Base-by-base conservation (phyloP, 1,140 invertebrate species). In the Cherax quadricarinatus region DNA sequence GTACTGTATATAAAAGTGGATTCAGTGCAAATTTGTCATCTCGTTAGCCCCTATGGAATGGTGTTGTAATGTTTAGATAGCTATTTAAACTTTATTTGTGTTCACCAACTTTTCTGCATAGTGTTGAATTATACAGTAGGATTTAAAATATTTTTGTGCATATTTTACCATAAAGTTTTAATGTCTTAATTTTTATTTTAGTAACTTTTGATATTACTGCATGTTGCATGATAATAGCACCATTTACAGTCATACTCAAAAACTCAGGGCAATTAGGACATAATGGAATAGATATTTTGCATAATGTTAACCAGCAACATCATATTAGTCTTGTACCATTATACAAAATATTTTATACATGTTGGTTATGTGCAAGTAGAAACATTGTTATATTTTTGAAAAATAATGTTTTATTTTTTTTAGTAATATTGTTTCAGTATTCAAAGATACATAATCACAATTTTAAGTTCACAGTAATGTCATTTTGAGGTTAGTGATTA, bases 41-140 rank as follows among this genome's bases (percentile, higher is more conserved):
- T 91, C 83, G 51, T 73, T 62, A 86, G 89, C 89, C 89, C 89
- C 89, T 91, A 83, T 91, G 89, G 75, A 91, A 86, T 91, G 89
- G 89, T 86, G 51, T 62, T 91, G 89, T 91, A 91, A 66, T 81
- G n/a, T 81, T 80, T 84, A 91, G 73, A 80, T 86, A 91, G 73
- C 84, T 62, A 53, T 79, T 79, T 91, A 62, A 91, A 91, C 81
- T 83, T 82, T 80, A 80, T 86, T 91, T 91, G 57, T 91, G 89
- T 91, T 91, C 89, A 91, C 89, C 89, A 86, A 60, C 83, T 91
- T 83, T 91, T 91, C 89, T 91, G 89, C 83, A 91, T 91, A 91
- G 24, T 85, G 24, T 91, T 91, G 51, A 91, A 73, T 86, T 73
- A 86, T 83, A 91, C 48, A 66, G 89, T 91, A 91, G 89, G 89